Evolutionary conservation across 2,888 invertebrate species (phyloP), one percentile per base, ranked within the genome.

Genomic region (Trichopoda pennipes): DNA sequence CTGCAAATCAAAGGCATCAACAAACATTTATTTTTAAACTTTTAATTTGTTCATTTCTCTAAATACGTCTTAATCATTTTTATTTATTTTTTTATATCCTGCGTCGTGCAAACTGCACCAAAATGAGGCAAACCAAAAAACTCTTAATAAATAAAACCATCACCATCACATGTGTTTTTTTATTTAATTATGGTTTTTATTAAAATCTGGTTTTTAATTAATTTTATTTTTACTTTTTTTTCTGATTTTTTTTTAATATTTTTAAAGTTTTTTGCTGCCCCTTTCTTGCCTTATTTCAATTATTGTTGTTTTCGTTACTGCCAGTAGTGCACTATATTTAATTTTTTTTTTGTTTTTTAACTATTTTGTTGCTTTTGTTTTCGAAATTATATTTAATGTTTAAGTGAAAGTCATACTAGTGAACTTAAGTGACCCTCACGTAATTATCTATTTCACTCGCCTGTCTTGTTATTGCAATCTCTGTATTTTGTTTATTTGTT

Each of bases 351-450:
- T n/a, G n/a, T n/a, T n/a, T n/a, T 49, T 58, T 2, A 75, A 51
- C 38, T 64, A 23, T 66, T 56, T 51, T 80, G 17, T 21, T 79
- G 16, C 55, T 66, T 17, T 66, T 53, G 12, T 74, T 79, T 53
- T 35, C 73, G 69, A 38, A 38, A 38, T 38, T 2, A 38, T 38
- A 12, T 38, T 81, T 78, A 47, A 61, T 74, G 51, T 75, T 68
- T 75, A 61, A 88, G 90, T 90, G 90, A 90, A 90, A 90, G 90
- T 88, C 89, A 89, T 88, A 28, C 28, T 28, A 90, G 89, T 90
- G 89, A 90, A 90, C 90, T 88, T 87, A 75, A 86, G 85, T 90
- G 90, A 90, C 90, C 90, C 85, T 84, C 84, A 79, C 77, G 79
- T 82, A 79, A 79, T 75, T 79, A 70, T 75, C 23, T 79, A 47